These are phyloP conservation scores for Athripsodes cinereus DNA, from an alignment of 2,888 invertebrate species.

Conservation along the genomic window DNA sequence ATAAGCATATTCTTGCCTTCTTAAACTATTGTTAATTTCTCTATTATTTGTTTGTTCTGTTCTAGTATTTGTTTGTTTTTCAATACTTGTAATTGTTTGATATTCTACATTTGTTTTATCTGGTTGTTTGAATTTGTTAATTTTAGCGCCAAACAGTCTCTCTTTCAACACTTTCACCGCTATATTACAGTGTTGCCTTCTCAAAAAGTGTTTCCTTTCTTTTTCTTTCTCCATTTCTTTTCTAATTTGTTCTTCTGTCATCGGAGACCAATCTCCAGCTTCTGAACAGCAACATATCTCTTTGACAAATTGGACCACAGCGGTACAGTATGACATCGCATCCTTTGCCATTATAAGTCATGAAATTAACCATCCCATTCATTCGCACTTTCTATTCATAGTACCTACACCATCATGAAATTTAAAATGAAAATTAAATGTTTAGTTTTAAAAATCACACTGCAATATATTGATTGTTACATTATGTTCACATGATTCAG, in stretches of 20 bases:
- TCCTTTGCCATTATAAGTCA: constrained; percentile 7
- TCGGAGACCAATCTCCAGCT: constrained; percentile 48
- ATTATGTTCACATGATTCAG: too few species aligned
- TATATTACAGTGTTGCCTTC: constrained; percentile 15
- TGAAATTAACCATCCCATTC: too few species aligned
- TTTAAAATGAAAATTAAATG: too few species aligned
- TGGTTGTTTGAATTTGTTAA: constrained; percentile 4
- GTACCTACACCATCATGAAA: too few species aligned
- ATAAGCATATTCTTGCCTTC: constrained; percentile 19
- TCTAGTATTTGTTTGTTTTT: background rate
- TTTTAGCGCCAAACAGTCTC: constrained; percentile 11
- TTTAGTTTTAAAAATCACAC: too few species aligned
- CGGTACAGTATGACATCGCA: constrained; percentile 34
- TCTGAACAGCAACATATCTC: constrained; percentile 49
- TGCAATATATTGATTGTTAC: too few species aligned
- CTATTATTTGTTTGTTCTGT: constrained; percentile 9
- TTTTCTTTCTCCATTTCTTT: constrained; percentile 28
- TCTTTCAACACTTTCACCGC: constrained; percentile 21
- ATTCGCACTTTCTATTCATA: too few species aligned
- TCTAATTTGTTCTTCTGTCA: constrained; percentile 37
- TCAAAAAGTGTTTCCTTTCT: constrained; percentile 12
- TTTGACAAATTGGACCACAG: constrained; percentile 44
- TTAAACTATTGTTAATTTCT: background rate
- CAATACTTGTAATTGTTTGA: background rate
- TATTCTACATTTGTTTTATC: background rate